phyloP scores from a whole-genome alignment of 2,797 vertebrate species.

The Sebastes baramenuke region DNA sequence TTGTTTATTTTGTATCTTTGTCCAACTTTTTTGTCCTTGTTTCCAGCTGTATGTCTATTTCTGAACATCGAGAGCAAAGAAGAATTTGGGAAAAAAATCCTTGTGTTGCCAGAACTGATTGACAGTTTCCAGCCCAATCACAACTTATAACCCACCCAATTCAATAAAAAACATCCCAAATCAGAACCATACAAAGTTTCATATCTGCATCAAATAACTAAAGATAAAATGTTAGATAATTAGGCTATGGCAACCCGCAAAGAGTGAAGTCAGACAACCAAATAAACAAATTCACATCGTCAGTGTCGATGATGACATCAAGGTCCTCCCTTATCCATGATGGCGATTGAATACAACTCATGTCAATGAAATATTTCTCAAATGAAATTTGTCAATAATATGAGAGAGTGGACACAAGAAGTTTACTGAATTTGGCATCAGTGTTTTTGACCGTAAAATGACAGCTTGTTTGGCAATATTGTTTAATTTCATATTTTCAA shows the following conservation, averaged over 20 bases:
- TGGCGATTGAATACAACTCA: too few species aligned
- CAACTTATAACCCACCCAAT: background rate
- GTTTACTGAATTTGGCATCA: too few species aligned
- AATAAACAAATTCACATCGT: too few species aligned
- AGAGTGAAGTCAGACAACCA: background rate
- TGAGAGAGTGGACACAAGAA: too few species aligned
- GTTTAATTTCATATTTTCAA: too few species aligned
- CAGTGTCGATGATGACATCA: background rate
- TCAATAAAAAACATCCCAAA: background rate
- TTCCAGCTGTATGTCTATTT: background rate
- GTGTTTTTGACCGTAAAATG: too few species aligned
- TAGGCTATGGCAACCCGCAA: background rate
- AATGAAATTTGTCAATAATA: too few species aligned
- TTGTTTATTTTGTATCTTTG: background rate
- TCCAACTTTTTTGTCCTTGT: background rate
- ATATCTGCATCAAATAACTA: background rate
- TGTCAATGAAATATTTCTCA: too few species aligned
- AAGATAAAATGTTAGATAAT: background rate
- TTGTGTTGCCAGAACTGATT: background rate
- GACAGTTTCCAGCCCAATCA: background rate
- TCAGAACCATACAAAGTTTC: background rate
- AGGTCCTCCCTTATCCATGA: background rate
- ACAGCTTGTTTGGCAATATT: too few species aligned
- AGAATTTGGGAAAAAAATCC: background rate
- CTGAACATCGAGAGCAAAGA: background rate